Evolutionary conservation across 2,797 vertebrate genomes (phyloP).

Genomic region (Acridotheres tristis): DNA sequence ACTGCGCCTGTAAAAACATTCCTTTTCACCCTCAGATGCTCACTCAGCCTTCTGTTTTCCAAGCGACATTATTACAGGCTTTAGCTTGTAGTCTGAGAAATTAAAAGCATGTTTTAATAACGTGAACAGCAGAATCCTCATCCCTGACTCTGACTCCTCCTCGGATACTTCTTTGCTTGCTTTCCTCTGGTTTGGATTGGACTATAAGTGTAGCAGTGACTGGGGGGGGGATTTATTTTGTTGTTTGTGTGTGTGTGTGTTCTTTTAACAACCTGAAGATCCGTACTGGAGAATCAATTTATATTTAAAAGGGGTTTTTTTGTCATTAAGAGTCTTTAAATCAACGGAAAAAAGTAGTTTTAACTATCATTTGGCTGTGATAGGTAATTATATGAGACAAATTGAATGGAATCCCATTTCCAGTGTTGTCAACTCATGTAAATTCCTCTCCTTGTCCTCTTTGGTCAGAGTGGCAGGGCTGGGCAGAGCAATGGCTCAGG

Average conservation of each 20-base stretch:
- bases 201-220: background rate
- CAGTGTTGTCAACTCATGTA: background rate
- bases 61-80: constrained; percentile 73
- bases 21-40: constrained; percentile 77
- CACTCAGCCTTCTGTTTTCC: constrained; percentile 77
- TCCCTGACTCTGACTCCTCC: background rate
- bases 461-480: background rate
- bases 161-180: background rate
- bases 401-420: background rate
- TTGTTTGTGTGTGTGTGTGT: background rate
- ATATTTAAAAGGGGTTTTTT: background rate
- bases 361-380: background rate
- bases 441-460: background rate
- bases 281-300: background rate
- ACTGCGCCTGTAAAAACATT: constrained; percentile 80
- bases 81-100: constrained; percentile 74
- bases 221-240: background rate
- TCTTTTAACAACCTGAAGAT: background rate
- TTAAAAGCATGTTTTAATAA: constrained; percentile 71
- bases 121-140: constrained; percentile 19
- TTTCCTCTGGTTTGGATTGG: background rate
- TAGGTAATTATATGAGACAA: background rate
- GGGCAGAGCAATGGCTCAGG: background rate
- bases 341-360: background rate
- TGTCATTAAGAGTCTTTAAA: background rate